Base-by-base conservation (phyloP, 1,140 invertebrate genomes). In the Drosophila erecta region DNA sequence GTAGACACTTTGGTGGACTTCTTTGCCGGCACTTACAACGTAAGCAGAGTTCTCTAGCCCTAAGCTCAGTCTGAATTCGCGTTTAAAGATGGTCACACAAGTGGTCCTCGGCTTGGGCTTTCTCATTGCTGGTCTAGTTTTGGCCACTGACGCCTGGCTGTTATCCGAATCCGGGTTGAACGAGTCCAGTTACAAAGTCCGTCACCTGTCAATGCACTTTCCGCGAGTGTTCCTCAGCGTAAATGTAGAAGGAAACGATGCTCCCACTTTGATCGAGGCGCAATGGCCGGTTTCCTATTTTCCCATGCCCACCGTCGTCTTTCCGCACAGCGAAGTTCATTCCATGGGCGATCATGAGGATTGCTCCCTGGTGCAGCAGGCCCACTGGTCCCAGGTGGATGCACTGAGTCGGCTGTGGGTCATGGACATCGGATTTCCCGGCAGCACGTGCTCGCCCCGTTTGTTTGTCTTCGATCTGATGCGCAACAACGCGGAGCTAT, bases 401-500 rank as follows among this genome's bases (percentile, higher is more conserved):
- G 77, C 72, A 20, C 54, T 91, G 15, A 87, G 74, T 43, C 75
- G 84, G 0, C 43, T 92, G 10, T 92, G 91, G 91, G 85, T 92
- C 12, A 78, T 92, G 74, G 91, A 92, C 54, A 57, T 76, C 6
- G 91, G 90, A 14, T 81, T 77, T 56, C 72, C 80, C 1, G 57
- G 46, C 2, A 35, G 37, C n/a, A 60, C 56, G 12, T 92, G 91
- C 40, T 3, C 69, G 1, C 83, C 91, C 3, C 78, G 91, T 11
- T 49, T 92, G 12, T 75, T 92, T 24, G 91, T 92, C 8, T 92
- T 91, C 24, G 91, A 92, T 78, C 43, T 92, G 22, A 69, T 92
- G 17, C 80, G 86, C 0, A 74, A 85, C 22, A 91, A 91, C 76
- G 80, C 67, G 0, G 90, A 91, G 50, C 55, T 91, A 8, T 41